Percentiles rank a stretch among this genome's conserved stretches.
These are phyloP conservation scores for Propithecus perrieri DNA, from an alignment of 2,797 vertebrate genomes.

Conservation along the genomic window DNA sequence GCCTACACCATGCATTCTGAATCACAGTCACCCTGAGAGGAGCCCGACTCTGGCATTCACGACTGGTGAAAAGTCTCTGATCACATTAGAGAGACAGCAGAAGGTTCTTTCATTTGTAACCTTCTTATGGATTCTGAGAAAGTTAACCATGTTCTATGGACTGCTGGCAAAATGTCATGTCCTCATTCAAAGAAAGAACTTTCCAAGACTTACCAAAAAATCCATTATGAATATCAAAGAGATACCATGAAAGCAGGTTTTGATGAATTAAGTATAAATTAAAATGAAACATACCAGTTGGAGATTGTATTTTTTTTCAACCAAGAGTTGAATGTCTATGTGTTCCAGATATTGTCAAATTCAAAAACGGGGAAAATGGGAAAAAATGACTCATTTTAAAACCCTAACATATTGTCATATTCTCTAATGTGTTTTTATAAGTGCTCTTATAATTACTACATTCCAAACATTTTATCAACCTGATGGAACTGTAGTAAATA, in stretches of 20 bases:
- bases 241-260: not conserved
- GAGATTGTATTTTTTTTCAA: not conserved
- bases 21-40: not conserved
- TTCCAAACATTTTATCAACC: not conserved
- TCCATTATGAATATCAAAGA: not conserved
- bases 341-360: not conserved
- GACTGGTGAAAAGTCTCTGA: constrained; percentile 47
- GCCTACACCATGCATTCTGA: not conserved
- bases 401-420: not conserved
- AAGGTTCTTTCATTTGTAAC: not conserved
- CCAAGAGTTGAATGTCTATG: not conserved
- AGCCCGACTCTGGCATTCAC: not conserved
- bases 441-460: not conserved
- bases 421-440: not conserved
- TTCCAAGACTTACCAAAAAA: not conserved
- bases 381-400: not conserved
- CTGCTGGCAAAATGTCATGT: not conserved
- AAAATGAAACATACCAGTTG: not conserved
- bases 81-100: not conserved
- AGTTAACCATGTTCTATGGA: not conserved
- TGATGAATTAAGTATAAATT: constrained; percentile 43
- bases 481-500: not conserved
- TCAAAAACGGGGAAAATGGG: not conserved
- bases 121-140: not conserved
- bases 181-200: not conserved